A percentile compares a stretch with the other conserved stretches of the same genome.
These are phyloP conservation scores for Rhadinocentrus ornatus DNA, from an alignment of 2,797 vertebrate species.

Conservation along the genomic window DNA sequence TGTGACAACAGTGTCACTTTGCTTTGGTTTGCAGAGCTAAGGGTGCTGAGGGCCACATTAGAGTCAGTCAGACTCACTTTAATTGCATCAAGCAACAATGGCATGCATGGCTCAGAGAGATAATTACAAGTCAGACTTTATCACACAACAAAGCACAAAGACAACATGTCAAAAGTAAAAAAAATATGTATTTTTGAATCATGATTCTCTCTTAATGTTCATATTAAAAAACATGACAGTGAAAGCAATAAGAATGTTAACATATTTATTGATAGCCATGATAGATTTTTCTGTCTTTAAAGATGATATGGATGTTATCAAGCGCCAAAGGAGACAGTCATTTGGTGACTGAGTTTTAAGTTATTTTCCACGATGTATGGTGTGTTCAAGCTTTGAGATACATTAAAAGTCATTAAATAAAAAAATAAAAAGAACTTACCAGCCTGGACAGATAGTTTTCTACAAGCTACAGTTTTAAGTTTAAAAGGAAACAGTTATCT, in stretches of 20 bases:
- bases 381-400: no score
- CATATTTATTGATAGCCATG: neutral
- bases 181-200: conserved; percentile 10
- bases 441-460: neutral
- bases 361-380: no score
- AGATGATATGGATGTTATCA: no score
- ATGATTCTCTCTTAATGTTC: neutral
- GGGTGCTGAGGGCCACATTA: conserved; percentile 46
- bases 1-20: conserved; percentile 37
- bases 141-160: conserved; percentile 25
- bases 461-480: neutral
- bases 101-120: conserved; percentile 22
- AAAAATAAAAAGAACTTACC: no score
- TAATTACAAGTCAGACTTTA: conserved; percentile 49
- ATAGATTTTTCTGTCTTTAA: neutral
- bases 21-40: conserved; percentile 27
- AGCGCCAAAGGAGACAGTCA: no score
- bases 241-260: neutral
- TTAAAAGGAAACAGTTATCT: neutral
- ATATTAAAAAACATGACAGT: neutral
- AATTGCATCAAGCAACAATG: conserved; percentile 49
- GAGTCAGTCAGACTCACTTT: conserved; percentile 44
- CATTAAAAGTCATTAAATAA: no score
- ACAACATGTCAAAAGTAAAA: conserved; percentile 33
- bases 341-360: no score